Conservation (phyloP, 2,888 invertebrate species). For the Tipula lateralis region DNA sequence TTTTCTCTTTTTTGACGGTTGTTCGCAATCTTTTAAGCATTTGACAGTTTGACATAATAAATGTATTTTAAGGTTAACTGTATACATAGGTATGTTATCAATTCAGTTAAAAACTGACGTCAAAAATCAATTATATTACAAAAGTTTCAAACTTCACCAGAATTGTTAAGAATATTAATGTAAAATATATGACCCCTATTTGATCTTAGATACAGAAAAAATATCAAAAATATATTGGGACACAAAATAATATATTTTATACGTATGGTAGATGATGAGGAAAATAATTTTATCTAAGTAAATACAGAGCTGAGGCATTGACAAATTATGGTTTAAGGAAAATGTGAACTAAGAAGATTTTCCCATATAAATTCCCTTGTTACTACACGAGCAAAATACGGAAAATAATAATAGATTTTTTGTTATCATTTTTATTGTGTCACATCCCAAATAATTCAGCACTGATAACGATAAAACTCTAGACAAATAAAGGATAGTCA, state of each 20-base stretch:
- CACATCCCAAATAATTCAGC: slow-evolving; percentile 11
- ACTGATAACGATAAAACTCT: neutral
- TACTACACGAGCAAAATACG: neutral
- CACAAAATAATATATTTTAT: neutral
- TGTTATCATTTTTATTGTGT: slow-evolving; percentile 1
- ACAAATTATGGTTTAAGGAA: neutral
- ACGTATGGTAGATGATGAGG: neutral
- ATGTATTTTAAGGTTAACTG: too few relatives aligned
- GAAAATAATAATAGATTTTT: neutral
- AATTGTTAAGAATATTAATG: neutral
- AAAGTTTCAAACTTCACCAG: neutral
- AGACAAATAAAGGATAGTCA: neutral
- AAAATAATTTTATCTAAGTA: neutral
- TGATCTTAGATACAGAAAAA: neutral
- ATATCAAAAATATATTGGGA: neutral
- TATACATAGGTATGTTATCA: neutral
- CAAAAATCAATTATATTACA: neutral
- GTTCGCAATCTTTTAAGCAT: neutral
- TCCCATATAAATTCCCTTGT: neutral
- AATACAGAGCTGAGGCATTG: neutral
- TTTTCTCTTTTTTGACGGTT: neutral
- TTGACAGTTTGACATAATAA: neutral
- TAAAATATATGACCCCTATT: neutral
- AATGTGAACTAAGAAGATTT: neutral
- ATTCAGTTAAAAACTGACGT: neutral